A percentile compares a stretch with the other conserved stretches of the same genome.
phyloP scores from a whole-genome alignment of 2,888 invertebrate species.

The Cosmia pyralina region DNA sequence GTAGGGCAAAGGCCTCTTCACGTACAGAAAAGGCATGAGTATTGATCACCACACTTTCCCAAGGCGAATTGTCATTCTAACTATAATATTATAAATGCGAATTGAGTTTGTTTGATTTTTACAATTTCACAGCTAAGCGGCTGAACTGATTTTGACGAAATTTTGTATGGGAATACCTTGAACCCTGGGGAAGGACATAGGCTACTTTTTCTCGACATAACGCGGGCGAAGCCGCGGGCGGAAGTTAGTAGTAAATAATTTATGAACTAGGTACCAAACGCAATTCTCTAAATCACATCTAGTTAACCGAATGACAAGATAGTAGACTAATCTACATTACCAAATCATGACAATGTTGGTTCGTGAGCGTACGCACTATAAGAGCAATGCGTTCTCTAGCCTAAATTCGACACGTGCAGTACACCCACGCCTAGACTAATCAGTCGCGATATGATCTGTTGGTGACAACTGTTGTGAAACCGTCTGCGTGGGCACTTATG shows the following conservation, averaged over 20 bases:
- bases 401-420: constrained; percentile 52
- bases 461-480: constrained; percentile 56
- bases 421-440: constrained; percentile 59
- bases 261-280: background rate
- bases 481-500: constrained; percentile 38
- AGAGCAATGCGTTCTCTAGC: constrained; percentile 32
- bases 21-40: too few relatives aligned
- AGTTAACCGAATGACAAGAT: background rate
- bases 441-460: constrained; percentile 61
- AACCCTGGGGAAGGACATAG: too few relatives aligned
- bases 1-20: too few relatives aligned
- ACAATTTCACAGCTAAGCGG: too few relatives aligned
- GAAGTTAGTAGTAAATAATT: background rate
- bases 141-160: too few relatives aligned
- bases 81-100: too few relatives aligned
- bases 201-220: too few relatives aligned
- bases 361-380: constrained; percentile 40
- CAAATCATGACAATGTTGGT: constrained; percentile 7
- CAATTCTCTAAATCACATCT: background rate
- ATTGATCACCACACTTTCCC: too few relatives aligned
- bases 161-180: too few relatives aligned
- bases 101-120: too few relatives aligned
- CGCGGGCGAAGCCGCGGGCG: too few relatives aligned
- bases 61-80: too few relatives aligned
- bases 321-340: background rate